A percentile compares a stretch with the other conserved stretches of the same genome.
Evolutionary conservation across 1,140 invertebrate species (phyloP).

Genomic region (Diorhabda carinulata): DNA sequence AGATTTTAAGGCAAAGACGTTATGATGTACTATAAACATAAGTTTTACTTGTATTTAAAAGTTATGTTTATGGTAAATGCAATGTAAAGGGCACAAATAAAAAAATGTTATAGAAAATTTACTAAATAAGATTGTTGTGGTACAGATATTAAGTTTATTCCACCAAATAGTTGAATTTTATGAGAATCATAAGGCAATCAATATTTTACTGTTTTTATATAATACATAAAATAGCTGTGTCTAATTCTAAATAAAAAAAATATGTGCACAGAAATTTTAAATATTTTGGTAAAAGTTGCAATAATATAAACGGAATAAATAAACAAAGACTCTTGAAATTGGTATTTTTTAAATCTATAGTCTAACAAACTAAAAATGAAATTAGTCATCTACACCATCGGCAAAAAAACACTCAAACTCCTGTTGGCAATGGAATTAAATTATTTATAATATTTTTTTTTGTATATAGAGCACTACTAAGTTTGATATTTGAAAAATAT

Average conservation of each 20-base stretch:
- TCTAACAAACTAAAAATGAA: no score
- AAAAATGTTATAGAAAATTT: constrained; percentile 39
- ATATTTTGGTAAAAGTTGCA: constrained; percentile 48
- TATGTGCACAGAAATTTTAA: constrained; percentile 44
- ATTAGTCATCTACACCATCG: no score
- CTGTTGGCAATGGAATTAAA: no score
- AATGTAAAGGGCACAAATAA: constrained; percentile 46
- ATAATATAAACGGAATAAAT: constrained; percentile 35
- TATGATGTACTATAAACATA: no score
- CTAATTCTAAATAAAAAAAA: constrained; percentile 45
- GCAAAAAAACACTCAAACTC: no score
- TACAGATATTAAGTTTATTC: constrained; percentile 39
- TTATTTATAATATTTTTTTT: no score
- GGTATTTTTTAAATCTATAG: background rate
- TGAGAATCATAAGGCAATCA: constrained; percentile 39
- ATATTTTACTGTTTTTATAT: constrained; percentile 44
- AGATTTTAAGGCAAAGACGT: no score
- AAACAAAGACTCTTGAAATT: constrained; percentile 13
- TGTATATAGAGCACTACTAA: no score
- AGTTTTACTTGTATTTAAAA: no score
- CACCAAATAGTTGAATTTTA: constrained; percentile 29
- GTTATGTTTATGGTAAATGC: constrained; percentile 26
- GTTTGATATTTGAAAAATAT: no score
- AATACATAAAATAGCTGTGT: constrained; percentile 42
- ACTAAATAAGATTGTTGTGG: constrained; percentile 40